These are phyloP conservation scores for Emys orbicularis DNA, from an alignment of 2,797 vertebrate species.

Conservation along the genomic window DNA sequence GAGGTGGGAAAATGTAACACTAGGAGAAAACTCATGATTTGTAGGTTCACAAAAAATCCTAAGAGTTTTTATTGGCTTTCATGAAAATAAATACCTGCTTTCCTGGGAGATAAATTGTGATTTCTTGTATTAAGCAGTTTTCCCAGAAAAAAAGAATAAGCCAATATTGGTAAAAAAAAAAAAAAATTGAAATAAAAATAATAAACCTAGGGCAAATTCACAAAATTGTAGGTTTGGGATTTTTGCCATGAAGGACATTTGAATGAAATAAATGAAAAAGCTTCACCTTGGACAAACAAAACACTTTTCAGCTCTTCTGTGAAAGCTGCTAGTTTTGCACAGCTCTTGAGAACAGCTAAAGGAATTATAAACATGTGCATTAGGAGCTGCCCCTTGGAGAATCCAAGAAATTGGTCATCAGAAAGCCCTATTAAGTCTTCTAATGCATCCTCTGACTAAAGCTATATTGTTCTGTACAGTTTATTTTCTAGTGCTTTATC, in stretches of 20 bases:
- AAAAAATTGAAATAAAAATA: not conserved
- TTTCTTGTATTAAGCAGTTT: not conserved
- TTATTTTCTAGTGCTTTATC: not conserved
- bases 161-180: not conserved
- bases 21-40: slow-evolving; percentile 34
- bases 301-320: not conserved
- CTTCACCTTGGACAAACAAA: not conserved
- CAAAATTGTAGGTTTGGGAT: not conserved
- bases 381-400: not conserved
- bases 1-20: slow-evolving; percentile 1
- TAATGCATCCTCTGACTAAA: not conserved
- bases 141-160: not conserved
- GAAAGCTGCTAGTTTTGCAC: not conserved
- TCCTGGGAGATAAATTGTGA: not conserved
- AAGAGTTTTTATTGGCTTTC: slow-evolving; percentile 2
- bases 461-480: not conserved
- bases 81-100: not conserved
- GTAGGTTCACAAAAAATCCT: slow-evolving; percentile 22
- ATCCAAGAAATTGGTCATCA: not conserved
- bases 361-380: not conserved
- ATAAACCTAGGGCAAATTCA: not conserved
- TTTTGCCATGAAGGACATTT: slow-evolving; percentile 1
- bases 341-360: not conserved
- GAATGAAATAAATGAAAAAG: not conserved
- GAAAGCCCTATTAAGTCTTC: not conserved